These are phyloP conservation scores for Rhombomys opimus DNA, from an alignment of 2,113 vertebrate genomes.

Conservation along the genomic window DNA sequence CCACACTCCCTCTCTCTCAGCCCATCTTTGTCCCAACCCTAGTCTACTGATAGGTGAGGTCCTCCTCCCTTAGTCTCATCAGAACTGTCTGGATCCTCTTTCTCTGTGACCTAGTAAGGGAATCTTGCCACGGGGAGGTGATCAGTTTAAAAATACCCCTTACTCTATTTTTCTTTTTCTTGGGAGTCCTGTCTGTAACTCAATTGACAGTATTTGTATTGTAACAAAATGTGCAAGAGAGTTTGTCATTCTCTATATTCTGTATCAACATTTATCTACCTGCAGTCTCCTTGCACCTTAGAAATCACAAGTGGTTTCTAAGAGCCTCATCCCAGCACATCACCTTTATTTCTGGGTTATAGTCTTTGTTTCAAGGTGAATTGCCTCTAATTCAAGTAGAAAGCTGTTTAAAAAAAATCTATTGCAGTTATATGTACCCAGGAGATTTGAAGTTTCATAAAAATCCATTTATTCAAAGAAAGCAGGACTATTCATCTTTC, in stretches of 20 bases:
- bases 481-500: not conserved
- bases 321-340: not conserved
- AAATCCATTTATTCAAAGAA: not conserved
- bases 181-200: not conserved
- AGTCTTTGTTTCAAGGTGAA: conserved; percentile 44
- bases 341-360: not conserved
- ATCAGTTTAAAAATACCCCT: not conserved
- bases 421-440: fast-evolving
- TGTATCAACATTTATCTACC: not conserved
- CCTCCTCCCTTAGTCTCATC: too few relatives aligned
- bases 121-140: too few relatives aligned
- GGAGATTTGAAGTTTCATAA: conserved; percentile 20
- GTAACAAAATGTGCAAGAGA: not conserved
- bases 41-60: too few relatives aligned
- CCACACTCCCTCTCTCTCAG: too few relatives aligned
- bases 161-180: not conserved
- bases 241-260: not conserved
- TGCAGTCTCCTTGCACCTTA: not conserved
- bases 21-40: too few relatives aligned
- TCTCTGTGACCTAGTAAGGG: too few relatives aligned
- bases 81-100: too few relatives aligned
- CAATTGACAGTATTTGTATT: not conserved
- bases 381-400: conserved; percentile 33
- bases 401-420: not conserved
- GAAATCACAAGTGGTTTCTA: not conserved